Base-by-base conservation (phyloP, 1,140 invertebrate species). In the Nylanderia fulva region DNA sequence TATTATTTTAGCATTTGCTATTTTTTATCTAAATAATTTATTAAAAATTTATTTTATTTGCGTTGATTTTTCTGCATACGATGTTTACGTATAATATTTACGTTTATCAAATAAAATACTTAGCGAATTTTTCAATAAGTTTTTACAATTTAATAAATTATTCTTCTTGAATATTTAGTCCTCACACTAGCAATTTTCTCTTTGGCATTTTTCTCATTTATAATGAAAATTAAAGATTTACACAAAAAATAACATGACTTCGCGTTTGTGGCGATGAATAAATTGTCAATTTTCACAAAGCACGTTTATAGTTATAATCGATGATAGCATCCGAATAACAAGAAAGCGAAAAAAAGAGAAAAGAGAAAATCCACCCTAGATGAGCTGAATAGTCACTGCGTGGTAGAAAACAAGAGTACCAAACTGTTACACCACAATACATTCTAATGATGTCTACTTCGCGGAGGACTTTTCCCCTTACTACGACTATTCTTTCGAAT, bases 371-470 rank as follows among this genome's bases (percentile, higher is more conserved):
- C 72, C 39, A 74, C 72, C 52, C 52, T 42, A 48, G 15, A 15
- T 9, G 71, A 45, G 27, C 7, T 3, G 39, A 24, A 8, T 56
- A 68, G 45, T 18, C 61, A 8, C 56, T 24, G 76, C 13, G 11
- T n/a, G n/a, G 24, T 66, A n/a, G 15, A n/a, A 84, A 86, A 75
- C 66, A 90, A 90, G 48, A 82, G 71, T 87, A 87, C 90, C 85
- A 90, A 91, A 91, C 90, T 88, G 88, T 91, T 89, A 86, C 84
- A 69, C 84, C 83, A 94, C 93, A 94, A 94, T 94, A 89, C 89
- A 86, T 91, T 93, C 92, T 94, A 94, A 94, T 94, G 93, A 94
- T 90, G 90, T 85, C 87, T 74, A 63, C 85, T 87, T 87, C 66
- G 64, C 69, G 83, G 84, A 85, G 56, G 80, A 89, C 72, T 71